Evolutionary conservation across 2,797 vertebrate genomes (phyloP), one percentile per base, ranked within the genome.

Genomic region (Sebastes goodei): DNA sequence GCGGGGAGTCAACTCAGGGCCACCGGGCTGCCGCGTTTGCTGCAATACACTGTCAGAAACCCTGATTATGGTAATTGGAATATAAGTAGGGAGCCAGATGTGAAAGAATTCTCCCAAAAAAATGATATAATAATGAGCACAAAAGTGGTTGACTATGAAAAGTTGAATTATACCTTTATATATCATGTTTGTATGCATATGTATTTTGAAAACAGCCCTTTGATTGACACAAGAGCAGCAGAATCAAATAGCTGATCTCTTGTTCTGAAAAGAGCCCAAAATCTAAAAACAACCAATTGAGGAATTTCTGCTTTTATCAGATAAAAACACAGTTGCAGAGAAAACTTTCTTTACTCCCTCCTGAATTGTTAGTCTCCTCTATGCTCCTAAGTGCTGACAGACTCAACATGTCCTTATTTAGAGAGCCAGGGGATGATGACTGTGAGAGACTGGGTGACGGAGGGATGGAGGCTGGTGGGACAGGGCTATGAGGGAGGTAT

Each of bases 391-490:
- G 77, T 61, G 75, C 82, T 67, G 71, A 90, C 57, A 94, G 92
- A 94, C 93, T 94, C 93, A 94, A 95, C 94, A 93, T 92, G 87
- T 91, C 93, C 91, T 92, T 94, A 93, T 95, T 94, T 94, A 91
- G 89, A 86, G 80, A 88, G 64, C 57, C 7, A 6, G 76, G 60
- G 63, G 77, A 46, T 55, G 87, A 79, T 35, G 80, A 83, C 64
- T 73, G 82, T 85, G 72, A 29, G 74, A 88, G 78, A 33, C 32
- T 23, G 71, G 23, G 68, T 71, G 84, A 90, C 76, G 55, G 80
- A 35, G 65, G 62, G 74, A 78, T 91, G 42, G 72, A 35, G 65
- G 38, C 32, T 32, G 68, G 38, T 67, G 80, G 64, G 61, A 71
- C 67, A 15, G 64, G 61, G 55, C 60, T 6, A 84, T 68, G 80